Evolutionary conservation across 2,113 vertebrate species (phyloP).

Genomic region (Hydrolagus affinis): DNA sequence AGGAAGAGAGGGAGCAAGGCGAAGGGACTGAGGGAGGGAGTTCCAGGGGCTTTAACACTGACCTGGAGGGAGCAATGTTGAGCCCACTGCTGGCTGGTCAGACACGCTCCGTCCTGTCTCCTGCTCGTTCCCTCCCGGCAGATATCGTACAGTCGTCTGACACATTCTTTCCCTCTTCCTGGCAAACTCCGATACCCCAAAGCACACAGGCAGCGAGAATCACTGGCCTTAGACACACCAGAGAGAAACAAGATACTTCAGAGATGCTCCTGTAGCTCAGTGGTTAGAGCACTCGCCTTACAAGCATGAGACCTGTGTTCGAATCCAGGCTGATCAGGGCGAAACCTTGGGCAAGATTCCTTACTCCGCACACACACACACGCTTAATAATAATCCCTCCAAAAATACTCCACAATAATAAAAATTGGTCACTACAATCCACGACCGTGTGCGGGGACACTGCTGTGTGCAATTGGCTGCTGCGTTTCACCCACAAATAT

Average conservation of each 20-base stretch:
- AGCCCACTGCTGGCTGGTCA: conserved; percentile 61
- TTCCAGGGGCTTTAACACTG: background rate
- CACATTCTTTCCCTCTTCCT: conserved; percentile 47
- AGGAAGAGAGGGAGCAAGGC: too few relatives aligned
- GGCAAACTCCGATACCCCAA: conserved; percentile 47
- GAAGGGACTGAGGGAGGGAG: too few relatives aligned
- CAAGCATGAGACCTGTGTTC: too few relatives aligned
- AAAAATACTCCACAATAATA: too few relatives aligned
- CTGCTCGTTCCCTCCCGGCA: conserved; percentile 57
- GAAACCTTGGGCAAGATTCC: too few relatives aligned
- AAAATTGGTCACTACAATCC: too few relatives aligned
- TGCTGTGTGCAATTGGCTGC: too few relatives aligned
- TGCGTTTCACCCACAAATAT: too few relatives aligned
- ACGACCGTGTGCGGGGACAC: too few relatives aligned
- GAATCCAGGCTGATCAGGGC: too few relatives aligned
- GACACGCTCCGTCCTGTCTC: conserved; percentile 70
- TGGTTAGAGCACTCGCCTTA: background rate
- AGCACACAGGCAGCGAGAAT: conserved; percentile 64
- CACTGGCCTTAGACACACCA: conserved; percentile 54
- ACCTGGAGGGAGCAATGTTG: conserved; percentile 71
- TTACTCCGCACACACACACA: too few relatives aligned
- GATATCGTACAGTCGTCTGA: conserved; percentile 46
- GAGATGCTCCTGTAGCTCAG: background rate
- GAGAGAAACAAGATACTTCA: background rate
- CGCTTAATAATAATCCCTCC: too few relatives aligned